Evolutionary conservation across 2,113 vertebrate genomes (phyloP), one percentile per base, ranked within the genome.

Genomic region (Nymphicus hollandicus): DNA sequence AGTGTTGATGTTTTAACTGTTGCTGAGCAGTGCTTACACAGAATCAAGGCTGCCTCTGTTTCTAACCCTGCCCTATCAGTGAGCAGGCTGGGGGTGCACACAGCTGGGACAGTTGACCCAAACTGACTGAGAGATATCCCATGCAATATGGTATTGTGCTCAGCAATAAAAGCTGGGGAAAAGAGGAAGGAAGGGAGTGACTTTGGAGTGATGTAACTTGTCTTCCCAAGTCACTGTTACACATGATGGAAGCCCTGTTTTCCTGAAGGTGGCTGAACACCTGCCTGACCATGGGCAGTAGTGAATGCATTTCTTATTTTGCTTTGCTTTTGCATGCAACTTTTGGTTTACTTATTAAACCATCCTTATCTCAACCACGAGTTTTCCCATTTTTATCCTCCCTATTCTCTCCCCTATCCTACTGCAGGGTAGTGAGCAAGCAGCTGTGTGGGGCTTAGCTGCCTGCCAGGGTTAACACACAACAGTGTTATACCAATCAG

Each of bases 201-300:
- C 14, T 69, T 65, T 8, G 9, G 28, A 29, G 11, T 41, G 11
- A 20, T 53, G 8, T 1, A 3, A 0, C 72, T 63, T 68, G 20
- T 69, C 28, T 78, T 69, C 53, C 20, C n/a, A 86, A 66, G 47
- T 15, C 7, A 74, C 11, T 11, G 17, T 39, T 81, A 58, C 2
- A 1, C 2, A 1, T 23, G 23, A 31, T 39, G 39, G n/a, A 72
- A 72, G 11, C 8, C 27, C 39, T 44, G 25, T 14, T 65, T 46
- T 55, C 61, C 39, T 55, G 31, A 9, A 15, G 8, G 35, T 31
- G 12, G 29, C 17, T 77, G 10, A 78, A 56, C 31, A 47, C 17
- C 19, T 8, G 3, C 13, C 24, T 33, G 16, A 0, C 0, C 0
- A 9, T 1, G 1, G 24, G 3, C 0, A 39, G 7, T 7, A 22